Percentiles rank a stretch among this genome's conserved stretches.
These are phyloP conservation scores for Brachionus paranguensis DNA, from an alignment of 1,140 invertebrate genomes.

Conservation along the genomic window DNA sequence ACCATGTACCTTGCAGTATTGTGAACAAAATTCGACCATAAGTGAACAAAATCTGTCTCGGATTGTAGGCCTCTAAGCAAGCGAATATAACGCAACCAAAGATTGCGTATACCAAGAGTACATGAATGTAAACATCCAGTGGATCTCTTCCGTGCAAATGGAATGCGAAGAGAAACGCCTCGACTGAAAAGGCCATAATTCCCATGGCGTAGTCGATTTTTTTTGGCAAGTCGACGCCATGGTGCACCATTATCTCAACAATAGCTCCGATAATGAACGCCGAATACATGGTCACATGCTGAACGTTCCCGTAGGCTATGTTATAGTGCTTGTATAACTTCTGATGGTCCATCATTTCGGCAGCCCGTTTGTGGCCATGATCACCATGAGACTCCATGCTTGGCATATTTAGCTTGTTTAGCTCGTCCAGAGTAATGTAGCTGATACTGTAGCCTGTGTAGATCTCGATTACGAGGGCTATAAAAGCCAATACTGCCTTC, in stretches of 20 bases:
- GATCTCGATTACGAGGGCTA: conserved; percentile 45
- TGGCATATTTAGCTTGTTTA: conserved; percentile 49
- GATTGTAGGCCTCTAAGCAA: conserved; percentile 53
- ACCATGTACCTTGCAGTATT: conserved; percentile 59
- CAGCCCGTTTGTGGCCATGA: background rate
- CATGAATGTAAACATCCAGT: conserved; percentile 58
- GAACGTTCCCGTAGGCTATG: conserved; percentile 51
- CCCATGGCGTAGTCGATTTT: conserved; percentile 54
- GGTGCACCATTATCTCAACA: conserved; percentile 53
- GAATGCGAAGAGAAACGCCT: conserved; percentile 57
- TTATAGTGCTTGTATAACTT: conserved; percentile 44
- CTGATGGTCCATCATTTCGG: conserved; percentile 36
- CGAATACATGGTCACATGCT: conserved; percentile 61
- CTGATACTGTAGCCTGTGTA: conserved; percentile 49
- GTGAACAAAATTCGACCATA: conserved; percentile 52
- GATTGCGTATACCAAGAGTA: conserved; percentile 55
- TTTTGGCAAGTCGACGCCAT: conserved; percentile 50
- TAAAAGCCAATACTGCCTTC: background rate
- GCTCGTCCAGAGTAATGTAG: conserved; percentile 45
- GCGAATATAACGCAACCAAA: conserved; percentile 45
- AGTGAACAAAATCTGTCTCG: conserved; percentile 50
- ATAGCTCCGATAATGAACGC: conserved; percentile 55
- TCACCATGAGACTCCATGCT: background rate
- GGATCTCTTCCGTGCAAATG: conserved; percentile 57
- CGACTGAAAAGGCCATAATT: conserved; percentile 53